Percentiles rank a stretch among this genome's conserved stretches.
Conservation (phyloP, 2,113 vertebrate genomes). For the Acrocephalus kingi region DNA sequence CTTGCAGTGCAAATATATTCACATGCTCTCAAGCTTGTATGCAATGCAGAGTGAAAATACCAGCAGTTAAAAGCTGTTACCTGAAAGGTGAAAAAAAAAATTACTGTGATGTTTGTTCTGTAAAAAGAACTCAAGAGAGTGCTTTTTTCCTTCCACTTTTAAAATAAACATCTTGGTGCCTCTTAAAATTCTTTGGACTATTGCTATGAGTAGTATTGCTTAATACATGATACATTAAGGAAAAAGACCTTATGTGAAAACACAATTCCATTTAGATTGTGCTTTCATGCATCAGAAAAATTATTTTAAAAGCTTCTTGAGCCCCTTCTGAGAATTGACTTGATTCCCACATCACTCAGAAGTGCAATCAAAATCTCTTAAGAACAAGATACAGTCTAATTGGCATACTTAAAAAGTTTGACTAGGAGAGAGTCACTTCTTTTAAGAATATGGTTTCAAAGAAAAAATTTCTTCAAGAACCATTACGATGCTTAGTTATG, state of each 20-base stretch:
- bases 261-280: not conserved
- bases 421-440: not conserved
- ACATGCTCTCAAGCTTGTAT: not conserved
- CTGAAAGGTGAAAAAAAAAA: not conserved
- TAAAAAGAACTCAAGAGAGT: not conserved
- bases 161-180: not conserved
- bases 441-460: constrained; percentile 1
- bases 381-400: not conserved
- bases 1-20: not conserved
- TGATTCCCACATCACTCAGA: not conserved
- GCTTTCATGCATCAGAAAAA: constrained; percentile 13
- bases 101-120: not conserved
- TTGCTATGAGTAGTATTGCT: not conserved
- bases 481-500: not conserved
- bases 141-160: not conserved
- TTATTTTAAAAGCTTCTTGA: constrained; percentile 24
- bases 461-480: not conserved
- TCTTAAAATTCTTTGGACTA: not conserved
- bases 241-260: constrained; percentile 4
- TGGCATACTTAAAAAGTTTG: constrained; percentile 4
- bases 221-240: not conserved
- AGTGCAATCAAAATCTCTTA: constrained; percentile 25
- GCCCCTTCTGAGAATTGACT: not conserved
- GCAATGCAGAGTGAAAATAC: not conserved
- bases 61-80: not conserved